Evolutionary conservation across 2,888 invertebrate genomes (phyloP).

Genomic region (Callosobruchus maculatus): DNA sequence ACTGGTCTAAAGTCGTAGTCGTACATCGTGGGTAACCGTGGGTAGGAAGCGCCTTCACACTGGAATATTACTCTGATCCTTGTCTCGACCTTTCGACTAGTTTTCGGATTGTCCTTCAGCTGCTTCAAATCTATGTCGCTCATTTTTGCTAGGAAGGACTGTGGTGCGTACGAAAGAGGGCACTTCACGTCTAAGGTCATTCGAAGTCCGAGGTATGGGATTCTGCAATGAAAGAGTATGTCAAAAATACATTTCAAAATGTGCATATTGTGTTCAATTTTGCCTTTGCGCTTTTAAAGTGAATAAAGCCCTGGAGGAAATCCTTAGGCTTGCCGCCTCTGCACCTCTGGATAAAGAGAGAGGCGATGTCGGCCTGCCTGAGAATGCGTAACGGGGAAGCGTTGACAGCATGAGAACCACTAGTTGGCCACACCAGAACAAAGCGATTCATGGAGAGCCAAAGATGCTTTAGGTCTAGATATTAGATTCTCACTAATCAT

Average conservation of each 20-base stretch:
- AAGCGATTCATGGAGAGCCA: too few relatives aligned
- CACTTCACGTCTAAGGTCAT: conserved; percentile 35
- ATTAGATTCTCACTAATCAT: too few relatives aligned
- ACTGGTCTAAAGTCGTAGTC: conserved; percentile 25
- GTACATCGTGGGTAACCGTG: conserved; percentile 34
- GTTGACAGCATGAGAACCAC: too few relatives aligned
- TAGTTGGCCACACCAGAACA: too few relatives aligned
- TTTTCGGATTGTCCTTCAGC: conserved; percentile 12
- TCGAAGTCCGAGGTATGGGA: conserved; percentile 34
- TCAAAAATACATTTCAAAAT: not conserved
- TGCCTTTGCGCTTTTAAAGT: too few relatives aligned
- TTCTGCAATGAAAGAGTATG: not conserved
- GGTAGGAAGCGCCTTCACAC: conserved; percentile 37
- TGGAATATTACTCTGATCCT: conserved; percentile 32
- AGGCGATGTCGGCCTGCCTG: too few relatives aligned
- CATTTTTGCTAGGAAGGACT: conserved; percentile 23
- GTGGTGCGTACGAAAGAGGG: conserved; percentile 35
- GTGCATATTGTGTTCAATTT: too few relatives aligned
- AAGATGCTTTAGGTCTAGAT: too few relatives aligned
- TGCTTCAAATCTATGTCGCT: conserved; percentile 12
- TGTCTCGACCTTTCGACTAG: conserved; percentile 20
- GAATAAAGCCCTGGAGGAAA: too few relatives aligned
- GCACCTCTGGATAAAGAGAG: too few relatives aligned
- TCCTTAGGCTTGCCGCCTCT: too few relatives aligned
- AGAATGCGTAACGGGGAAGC: too few relatives aligned